Evolutionary conservation across 2,797 vertebrate genomes (phyloP).

Genomic region (Peromyscus nudipes): DNA sequence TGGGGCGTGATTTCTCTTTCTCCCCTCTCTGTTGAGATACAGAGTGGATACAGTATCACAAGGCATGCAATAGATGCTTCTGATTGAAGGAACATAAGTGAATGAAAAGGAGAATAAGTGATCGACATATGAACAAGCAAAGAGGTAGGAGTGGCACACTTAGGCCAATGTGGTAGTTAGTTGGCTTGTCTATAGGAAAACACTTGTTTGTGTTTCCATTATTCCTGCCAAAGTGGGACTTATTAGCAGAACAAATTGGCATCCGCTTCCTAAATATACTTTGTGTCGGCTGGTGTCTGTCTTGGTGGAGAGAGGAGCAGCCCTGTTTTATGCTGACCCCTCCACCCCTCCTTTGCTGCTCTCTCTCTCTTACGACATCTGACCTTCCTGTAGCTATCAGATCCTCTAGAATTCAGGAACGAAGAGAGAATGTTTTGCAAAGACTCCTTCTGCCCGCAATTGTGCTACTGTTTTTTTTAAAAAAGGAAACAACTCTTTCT

Average conservation of each 20-base stretch:
- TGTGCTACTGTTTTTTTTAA: background rate
- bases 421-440: background rate
- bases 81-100: background rate
- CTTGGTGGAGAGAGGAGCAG: background rate
- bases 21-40: background rate
- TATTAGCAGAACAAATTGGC: background rate
- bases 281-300: background rate
- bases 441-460: rapidly evolving
- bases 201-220: background rate
- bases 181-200: background rate
- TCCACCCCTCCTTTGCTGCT: background rate
- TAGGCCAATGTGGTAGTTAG: background rate
- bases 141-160: background rate
- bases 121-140: background rate
- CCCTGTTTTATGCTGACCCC: rapidly evolving
- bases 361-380: background rate
- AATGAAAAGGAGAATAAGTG: background rate
- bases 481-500: background rate
- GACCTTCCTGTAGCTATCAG: background rate
- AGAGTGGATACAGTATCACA: background rate
- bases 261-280: background rate
- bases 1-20: background rate
- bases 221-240: background rate
- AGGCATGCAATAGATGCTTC: background rate
- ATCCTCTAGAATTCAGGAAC: background rate